Evolutionary conservation across 2,888 invertebrate genomes (phyloP).

Genomic region (Andrena fulva): DNA sequence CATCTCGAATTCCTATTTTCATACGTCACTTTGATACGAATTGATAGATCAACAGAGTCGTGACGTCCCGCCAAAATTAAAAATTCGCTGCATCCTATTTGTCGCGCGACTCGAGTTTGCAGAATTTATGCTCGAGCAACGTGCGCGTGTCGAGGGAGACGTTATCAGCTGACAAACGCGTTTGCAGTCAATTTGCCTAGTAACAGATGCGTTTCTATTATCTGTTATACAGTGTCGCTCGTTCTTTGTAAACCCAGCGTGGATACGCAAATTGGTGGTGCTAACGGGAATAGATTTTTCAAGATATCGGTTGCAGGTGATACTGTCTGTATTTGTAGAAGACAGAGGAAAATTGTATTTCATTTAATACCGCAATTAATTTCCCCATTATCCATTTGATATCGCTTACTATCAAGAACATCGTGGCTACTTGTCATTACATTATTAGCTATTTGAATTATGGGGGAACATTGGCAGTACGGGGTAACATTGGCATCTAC

Average conservation of each 20-base stretch:
- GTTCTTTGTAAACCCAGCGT: slow-evolving; percentile 5
- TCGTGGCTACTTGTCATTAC: too few relatives aligned
- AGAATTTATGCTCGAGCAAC: slow-evolving; percentile 25
- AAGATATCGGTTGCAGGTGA: too few relatives aligned
- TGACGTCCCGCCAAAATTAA: slow-evolving; percentile 3
- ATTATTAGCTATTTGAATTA: too few relatives aligned
- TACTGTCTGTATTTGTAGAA: too few relatives aligned
- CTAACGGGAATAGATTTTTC: not conserved
- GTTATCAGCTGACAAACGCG: slow-evolving; percentile 36
- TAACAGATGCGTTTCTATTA: slow-evolving; percentile 48
- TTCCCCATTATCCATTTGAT: too few relatives aligned
- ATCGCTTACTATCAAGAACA: too few relatives aligned
- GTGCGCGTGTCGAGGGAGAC: slow-evolving; percentile 17
- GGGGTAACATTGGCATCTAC: too few relatives aligned
- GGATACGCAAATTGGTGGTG: not conserved
- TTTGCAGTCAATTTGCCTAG: slow-evolving; percentile 44
- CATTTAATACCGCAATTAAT: too few relatives aligned
- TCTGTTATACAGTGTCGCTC: slow-evolving; percentile 22
- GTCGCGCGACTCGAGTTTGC: slow-evolving; percentile 12
- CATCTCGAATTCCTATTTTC: not conserved
- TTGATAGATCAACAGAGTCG: not conserved
- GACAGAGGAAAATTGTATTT: too few relatives aligned
- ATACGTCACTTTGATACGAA: not conserved
- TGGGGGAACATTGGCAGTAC: too few relatives aligned
- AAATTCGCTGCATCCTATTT: slow-evolving; percentile 20